Evolutionary conservation across 2,797 vertebrate genomes (phyloP), one percentile per base, ranked within the genome.

Genomic region (Acanthurus leucopareius): DNA sequence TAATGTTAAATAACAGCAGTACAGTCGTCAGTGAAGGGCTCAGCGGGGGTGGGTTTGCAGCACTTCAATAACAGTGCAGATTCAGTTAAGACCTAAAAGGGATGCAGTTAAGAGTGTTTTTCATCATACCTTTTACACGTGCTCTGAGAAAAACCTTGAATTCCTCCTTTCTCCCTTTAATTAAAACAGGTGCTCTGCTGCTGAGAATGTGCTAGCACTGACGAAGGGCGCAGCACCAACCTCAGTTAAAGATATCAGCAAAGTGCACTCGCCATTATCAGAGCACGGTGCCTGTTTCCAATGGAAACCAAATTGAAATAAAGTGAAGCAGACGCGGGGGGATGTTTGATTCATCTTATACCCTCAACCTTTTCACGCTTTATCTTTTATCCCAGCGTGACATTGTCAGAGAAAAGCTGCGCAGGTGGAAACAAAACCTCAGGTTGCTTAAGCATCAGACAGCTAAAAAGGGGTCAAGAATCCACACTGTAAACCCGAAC

Each of bases 301-400:
- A 49, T 65, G 81, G 80, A 86, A 68, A 85, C 80, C 65, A 75
- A 85, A 88, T 69, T 84, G 70, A 84, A 90, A 85, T 86, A 79
- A 90, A 85, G 82, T 74, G 70, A 82, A 73, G 83, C 86, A 78
- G 83, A 71, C 66, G 48, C 25, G 16, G 56, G 62, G 49, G 25
- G 22, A 47, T 13, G 77, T 82, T 88, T 79, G 79, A 86, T 85
- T 82, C 52, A 3, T 73, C 65, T 59, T 42, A 64, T 64, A 61
- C 56, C 78, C 64, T 78, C 61, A 83, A 59, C 84, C 79, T 78
- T 73, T 65, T 66, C 49, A 16, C 22, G 53, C 32, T 69, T 87
- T 88, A 88, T 89, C 87, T 85, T 66, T 61, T 11, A 48, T 73
- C 57, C 77, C 83, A 83, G 82, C 4, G 22, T 77, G 77, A 77